Percentiles rank a stretch among this genome's conserved stretches.
phyloP scores from a whole-genome alignment of 2,113 vertebrate genomes.

The Zosterops lateralis region DNA sequence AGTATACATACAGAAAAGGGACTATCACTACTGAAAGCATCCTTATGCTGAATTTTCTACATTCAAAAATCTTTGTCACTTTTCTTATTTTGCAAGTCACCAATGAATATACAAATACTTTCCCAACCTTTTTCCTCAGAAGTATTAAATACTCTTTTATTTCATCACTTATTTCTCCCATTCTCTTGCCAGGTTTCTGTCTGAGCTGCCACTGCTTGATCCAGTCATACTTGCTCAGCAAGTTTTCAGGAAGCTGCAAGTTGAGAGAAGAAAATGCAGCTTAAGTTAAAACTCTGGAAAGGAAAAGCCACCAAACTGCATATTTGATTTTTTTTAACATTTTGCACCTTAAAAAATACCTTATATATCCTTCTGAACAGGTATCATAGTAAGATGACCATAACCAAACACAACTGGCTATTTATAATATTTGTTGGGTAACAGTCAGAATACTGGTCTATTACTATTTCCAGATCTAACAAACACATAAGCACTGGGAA shows the following conservation, averaged over 20 bases:
- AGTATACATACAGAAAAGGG: neutral
- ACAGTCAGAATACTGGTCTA: neutral
- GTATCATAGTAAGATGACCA: neutral
- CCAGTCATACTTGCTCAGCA: conserved; percentile 80
- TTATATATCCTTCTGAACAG: neutral
- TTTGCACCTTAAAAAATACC: neutral
- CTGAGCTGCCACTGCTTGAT: conserved; percentile 85
- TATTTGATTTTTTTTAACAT: neutral
- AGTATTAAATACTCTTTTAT: conserved; percentile 81
- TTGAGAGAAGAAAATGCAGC: conserved; percentile 1
- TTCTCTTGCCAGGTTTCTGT: conserved; percentile 68
- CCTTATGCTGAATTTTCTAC: neutral
- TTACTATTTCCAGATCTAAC: neutral
- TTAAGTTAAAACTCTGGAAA: neutral
- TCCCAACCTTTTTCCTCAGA: conserved; percentile 82
- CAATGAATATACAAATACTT: neutral
- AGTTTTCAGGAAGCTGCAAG: conserved; percentile 81
- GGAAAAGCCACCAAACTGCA: neutral
- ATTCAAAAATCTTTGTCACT: neutral
- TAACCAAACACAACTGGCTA: neutral
- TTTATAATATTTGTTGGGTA: neutral
- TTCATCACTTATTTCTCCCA: conserved; percentile 66
- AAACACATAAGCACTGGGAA: neutral
- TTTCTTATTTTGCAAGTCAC: neutral
- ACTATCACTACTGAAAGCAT: neutral